These are phyloP conservation scores for Peromyscus polionotus DNA, from an alignment of 2,113 vertebrate genomes.

Conservation along the genomic window DNA sequence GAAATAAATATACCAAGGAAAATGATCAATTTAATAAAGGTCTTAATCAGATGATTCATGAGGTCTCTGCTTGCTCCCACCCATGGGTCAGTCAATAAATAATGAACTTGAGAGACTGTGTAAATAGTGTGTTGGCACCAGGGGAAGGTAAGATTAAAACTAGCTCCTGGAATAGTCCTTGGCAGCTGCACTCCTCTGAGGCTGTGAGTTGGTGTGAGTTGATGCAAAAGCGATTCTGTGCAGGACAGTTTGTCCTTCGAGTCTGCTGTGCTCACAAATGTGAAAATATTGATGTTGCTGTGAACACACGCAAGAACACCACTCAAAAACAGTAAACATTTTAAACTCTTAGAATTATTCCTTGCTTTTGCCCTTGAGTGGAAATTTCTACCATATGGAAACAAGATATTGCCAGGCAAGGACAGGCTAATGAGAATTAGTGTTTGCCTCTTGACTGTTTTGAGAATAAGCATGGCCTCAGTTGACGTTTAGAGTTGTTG, in stretches of 20 bases:
- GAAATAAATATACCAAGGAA: slow-evolving; percentile 44
- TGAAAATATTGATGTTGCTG: slow-evolving; percentile 2
- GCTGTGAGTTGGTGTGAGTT: slow-evolving; percentile 18
- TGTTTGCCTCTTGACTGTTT: not conserved
- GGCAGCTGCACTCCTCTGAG: not conserved
- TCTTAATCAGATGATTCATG: slow-evolving; percentile 8
- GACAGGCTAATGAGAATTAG: not conserved
- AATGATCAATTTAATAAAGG: slow-evolving; percentile 8
- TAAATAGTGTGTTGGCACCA: slow-evolving; percentile 59
- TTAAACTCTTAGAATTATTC: not conserved
- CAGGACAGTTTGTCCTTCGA: slow-evolving; percentile 47
- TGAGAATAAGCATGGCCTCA: not conserved
- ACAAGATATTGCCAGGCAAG: slow-evolving; percentile 7
- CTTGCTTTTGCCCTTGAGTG: slow-evolving; percentile 13
- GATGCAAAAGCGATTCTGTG: not conserved
- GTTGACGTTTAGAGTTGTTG: not conserved
- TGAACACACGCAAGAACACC: not conserved
- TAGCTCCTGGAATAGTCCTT: slow-evolving; percentile 32
- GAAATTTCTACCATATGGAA: slow-evolving; percentile 53
- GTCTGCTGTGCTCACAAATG: slow-evolving; percentile 54
- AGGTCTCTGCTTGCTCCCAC: not conserved
- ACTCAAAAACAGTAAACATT: not conserved
- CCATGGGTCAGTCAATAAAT: slow-evolving; percentile 18
- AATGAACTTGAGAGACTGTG: not conserved
- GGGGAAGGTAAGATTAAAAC: slow-evolving; percentile 44